Base-by-base conservation (phyloP, 2,113 vertebrate species). In the Pardalotus punctatus region DNA sequence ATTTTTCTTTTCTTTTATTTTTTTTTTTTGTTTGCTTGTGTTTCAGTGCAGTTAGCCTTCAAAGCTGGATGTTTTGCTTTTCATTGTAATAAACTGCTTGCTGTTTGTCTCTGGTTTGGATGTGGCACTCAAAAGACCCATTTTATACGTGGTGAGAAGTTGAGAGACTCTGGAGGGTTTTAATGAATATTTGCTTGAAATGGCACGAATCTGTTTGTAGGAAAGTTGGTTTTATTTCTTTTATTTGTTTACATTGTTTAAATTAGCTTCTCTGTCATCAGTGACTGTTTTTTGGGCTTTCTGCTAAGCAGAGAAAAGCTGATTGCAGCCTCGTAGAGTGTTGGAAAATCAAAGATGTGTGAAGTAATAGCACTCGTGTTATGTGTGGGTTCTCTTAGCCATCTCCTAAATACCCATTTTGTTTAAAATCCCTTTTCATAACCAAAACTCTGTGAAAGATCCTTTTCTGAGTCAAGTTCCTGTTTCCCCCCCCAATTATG, bases 101-200 rank as follows among this genome's bases (percentile, higher is more conserved):
- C 43, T 81, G 1, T 94, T 94, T 95, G 83, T 64, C 36, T 90
- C 61, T 74, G 48, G 27, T 81, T 96, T 94, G 87, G 88, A 90
- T 73, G 42, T 43, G 47, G 66, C 36, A 45, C 79, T 95, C 93
- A 65, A 85, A 94, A 96, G 76, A 73, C 36, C 43, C 51, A 62
- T 91, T 88, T 92, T 23, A 15, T 42, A 28, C 62, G 36, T 71
- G 47, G 48, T 5, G 27, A 81, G 64, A 88, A 69, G 33, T n/a
- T 88, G 48, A 86, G 80, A 56, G 85, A 31, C 79, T 91, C 91
- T 0, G 1, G 62, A 73, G 93, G 65, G 18, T 95, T 92, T 92
- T 95, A 94, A 89, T 94, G 79, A 96, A 81, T 82, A 77, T 93
- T 73, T 88, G 70, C 53, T 85, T 77, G 82, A 54, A 89, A 93